Base-by-base conservation (phyloP, 2,888 invertebrate species). In the Chrysopilus asiliformis region DNA sequence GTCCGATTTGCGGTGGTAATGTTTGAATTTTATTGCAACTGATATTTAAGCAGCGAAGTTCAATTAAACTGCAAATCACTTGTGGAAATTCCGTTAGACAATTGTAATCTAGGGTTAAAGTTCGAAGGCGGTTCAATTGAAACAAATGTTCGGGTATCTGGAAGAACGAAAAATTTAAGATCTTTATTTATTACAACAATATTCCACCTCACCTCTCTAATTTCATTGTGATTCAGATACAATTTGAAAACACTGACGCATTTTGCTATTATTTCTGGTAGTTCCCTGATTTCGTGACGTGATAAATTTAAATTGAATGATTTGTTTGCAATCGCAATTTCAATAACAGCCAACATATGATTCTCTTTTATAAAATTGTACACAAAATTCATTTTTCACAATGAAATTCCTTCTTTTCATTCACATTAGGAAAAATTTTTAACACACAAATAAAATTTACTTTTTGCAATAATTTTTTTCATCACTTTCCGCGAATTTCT, bases 281-380 rank as follows among this genome's bases (percentile, higher is more conserved):
- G 65, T 49, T 70, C 68, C 2, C 61, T 54, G 41, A 79, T 71
- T 64, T 78, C 76, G 49, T 68, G 76, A 43, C 72, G 71, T 45
- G 76, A 75, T 39, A 79, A 59, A 58, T 70, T 71, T 44, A 79
- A 60, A 41, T 68, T 66, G 38, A 69, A 68, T 27, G 72, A 68
- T 55, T 71, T 73, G 50, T 70, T 71, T 20, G 60, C 60, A 39
- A 71, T 65, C 8, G 72, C 75, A 51, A 72, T 70, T 62, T 79
- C 78, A 49, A 79, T 74, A 47, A 74, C 67, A 24, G 76, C 75
- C 49, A 76, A 55, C 52, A 76, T 72, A 51, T 76, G 73, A 55
- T 76, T 74, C 59, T 72, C 70, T 58, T 74, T 75, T 51, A 78
- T 71, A 59, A 74, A 78, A 60, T 76, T 71, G 57, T 74, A 70